A percentile compares a stretch with the other conserved stretches of the same genome.
Evolutionary conservation across 2,113 vertebrate genomes (phyloP).

Genomic region (Oenanthe oenanthe): DNA sequence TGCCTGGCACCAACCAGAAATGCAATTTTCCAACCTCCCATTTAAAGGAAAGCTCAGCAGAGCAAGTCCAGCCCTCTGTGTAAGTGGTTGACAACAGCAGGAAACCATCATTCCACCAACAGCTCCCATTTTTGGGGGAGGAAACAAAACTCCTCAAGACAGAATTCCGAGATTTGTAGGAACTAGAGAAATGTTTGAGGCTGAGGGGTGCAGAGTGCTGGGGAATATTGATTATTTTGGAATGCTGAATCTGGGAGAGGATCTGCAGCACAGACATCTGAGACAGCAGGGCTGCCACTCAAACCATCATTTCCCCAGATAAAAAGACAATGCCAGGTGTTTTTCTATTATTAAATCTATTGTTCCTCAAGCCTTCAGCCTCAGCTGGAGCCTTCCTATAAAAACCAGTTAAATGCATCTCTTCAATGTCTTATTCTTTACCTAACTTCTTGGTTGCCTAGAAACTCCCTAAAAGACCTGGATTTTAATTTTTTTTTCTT

Average conservation of each 20-base stretch:
- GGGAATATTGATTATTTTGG: conserved; percentile 2
- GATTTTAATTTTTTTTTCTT: background rate
- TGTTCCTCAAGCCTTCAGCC: conserved; percentile 12
- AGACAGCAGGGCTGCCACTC: background rate
- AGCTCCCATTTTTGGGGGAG: background rate
- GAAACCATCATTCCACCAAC: background rate
- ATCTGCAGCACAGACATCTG: background rate
- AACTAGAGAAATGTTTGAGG: background rate
- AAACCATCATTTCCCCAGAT: background rate
- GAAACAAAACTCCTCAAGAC: background rate
- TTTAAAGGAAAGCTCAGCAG: background rate
- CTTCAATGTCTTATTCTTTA: background rate
- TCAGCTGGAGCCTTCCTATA: background rate
- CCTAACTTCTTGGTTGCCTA: conserved; percentile 47
- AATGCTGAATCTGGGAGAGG: background rate
- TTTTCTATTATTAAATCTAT: background rate
- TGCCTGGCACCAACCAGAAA: conserved; percentile 11
- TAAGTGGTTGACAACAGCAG: conserved; percentile 18
- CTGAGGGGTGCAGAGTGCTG: background rate
- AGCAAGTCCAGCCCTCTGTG: background rate
- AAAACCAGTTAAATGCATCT: background rate
- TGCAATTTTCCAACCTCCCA: conserved; percentile 7
- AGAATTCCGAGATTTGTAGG: background rate
- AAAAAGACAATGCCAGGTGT: background rate
- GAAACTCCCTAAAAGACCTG: conserved; percentile 27